These are phyloP conservation scores for Dendrolimus kikuchii DNA, from an alignment of 1,140 invertebrate genomes.

Conservation along the genomic window DNA sequence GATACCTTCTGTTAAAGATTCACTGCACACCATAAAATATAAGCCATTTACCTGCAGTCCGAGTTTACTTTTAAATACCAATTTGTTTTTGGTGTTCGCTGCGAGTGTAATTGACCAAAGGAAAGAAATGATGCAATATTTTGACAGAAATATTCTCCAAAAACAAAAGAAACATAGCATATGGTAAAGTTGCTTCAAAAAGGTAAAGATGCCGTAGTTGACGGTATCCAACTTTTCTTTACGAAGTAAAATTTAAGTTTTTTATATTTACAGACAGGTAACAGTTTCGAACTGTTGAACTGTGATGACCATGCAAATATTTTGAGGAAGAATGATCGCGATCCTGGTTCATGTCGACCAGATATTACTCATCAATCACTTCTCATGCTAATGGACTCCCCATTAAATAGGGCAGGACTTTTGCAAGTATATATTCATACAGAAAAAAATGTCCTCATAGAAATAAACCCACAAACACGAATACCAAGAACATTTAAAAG, in stretches of 20 bases:
- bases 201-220: no score
- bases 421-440: constrained; percentile 97
- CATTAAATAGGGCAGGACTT: constrained; percentile 91
- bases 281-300: constrained; percentile 92
- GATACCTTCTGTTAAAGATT: no score
- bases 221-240: constrained; percentile 8
- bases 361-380: constrained; percentile 97
- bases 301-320: constrained; percentile 93
- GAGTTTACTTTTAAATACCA: no score
- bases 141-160: no score
- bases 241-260: constrained; percentile 3
- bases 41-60: no score
- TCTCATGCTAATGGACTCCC: constrained; percentile 97
- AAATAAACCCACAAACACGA: constrained; percentile 98
- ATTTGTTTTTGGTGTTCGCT: no score
- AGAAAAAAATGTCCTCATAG: constrained; percentile 97
- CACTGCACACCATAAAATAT: no score
- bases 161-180: no score
- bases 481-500: constrained; percentile 98
- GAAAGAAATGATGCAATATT: no score
- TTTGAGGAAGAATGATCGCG: constrained; percentile 88
- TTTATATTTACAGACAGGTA: constrained; percentile 79
- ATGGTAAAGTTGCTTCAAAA: no score
- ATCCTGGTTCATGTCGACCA: constrained; percentile 89
- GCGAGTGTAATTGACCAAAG: no score